These are phyloP conservation scores for Urocynchramus pylzowi DNA, from an alignment of 2,113 vertebrate species.

Conservation along the genomic window DNA sequence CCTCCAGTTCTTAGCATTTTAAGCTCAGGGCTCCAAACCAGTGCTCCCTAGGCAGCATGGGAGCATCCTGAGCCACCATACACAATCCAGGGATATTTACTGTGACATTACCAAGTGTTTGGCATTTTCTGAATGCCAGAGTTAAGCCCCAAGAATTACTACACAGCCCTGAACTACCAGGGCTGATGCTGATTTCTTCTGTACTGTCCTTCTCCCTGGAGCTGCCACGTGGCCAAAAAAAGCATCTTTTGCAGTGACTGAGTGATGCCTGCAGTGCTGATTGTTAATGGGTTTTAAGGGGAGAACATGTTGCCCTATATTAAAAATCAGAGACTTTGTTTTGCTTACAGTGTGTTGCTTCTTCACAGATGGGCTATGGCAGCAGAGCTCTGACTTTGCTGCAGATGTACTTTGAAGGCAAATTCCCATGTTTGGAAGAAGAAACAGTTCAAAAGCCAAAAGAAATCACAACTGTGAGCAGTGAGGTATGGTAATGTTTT, in stretches of 20 bases:
- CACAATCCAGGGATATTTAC: background rate
- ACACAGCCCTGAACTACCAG: background rate
- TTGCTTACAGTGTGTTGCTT: background rate
- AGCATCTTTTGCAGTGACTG: background rate
- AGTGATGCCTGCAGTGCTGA: background rate
- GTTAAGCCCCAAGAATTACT: background rate
- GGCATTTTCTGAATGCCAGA: background rate
- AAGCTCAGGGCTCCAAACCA: background rate
- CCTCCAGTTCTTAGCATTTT: background rate
- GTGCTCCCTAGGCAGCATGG: background rate
- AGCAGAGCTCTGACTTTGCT: constrained; percentile 87
- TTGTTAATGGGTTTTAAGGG: background rate
- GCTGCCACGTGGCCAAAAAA: accelerated
- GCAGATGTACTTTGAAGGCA: constrained; percentile 94
- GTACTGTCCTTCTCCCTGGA: background rate
- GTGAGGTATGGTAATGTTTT: constrained; percentile 78
- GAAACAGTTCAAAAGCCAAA: constrained; percentile 60
- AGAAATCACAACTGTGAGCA: constrained; percentile 85
- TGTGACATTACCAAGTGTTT: background rate
- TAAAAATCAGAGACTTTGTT: background rate
- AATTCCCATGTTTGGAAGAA: constrained; percentile 89
- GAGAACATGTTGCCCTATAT: background rate
- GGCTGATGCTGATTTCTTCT: background rate
- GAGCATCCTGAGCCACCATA: background rate
- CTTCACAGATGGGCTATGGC: constrained; percentile 92